phyloP scores from a whole-genome alignment of 1,140 invertebrate genomes.

The Eubasilissa regina region DNA sequence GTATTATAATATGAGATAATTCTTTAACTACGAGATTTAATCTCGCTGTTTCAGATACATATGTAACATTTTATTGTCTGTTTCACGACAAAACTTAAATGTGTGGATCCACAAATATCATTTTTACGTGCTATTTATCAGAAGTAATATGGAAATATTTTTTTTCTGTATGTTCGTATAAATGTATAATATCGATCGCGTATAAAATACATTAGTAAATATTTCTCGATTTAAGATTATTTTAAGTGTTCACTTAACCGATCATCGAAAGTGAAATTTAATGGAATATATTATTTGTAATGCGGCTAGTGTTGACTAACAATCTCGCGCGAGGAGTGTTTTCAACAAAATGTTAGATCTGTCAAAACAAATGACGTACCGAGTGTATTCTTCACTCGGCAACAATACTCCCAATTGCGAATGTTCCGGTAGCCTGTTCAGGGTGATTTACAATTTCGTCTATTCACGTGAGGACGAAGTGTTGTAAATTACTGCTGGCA shows the following conservation, averaged over 20 bases:
- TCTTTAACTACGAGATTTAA: no score
- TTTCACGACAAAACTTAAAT: no score
- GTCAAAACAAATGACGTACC: constrained; percentile 42
- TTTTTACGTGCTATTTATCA: no score
- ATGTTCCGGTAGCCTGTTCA: constrained; percentile 42
- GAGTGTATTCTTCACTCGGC: not conserved
- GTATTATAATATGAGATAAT: no score
- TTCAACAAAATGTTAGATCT: constrained; percentile 24
- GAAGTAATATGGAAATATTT: no score
- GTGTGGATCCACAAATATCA: no score
- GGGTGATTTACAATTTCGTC: constrained; percentile 48
- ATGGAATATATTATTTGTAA: not conserved
- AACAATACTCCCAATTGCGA: constrained; percentile 39
- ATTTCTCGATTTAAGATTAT: no score
- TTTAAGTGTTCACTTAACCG: not conserved
- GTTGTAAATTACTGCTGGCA: constrained; percentile 47
- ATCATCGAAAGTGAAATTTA: not conserved
- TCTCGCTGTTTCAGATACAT: no score
- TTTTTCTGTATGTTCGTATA: no score
- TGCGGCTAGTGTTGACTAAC: not conserved
- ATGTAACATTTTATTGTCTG: no score
- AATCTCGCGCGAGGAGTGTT: constrained; percentile 1
- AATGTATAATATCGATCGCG: no score
- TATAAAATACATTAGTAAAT: no score
- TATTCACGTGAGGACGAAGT: constrained; percentile 43